These are phyloP conservation scores for Diphyllodes magnificus DNA, from an alignment of 2,113 vertebrate genomes.

Conservation along the genomic window DNA sequence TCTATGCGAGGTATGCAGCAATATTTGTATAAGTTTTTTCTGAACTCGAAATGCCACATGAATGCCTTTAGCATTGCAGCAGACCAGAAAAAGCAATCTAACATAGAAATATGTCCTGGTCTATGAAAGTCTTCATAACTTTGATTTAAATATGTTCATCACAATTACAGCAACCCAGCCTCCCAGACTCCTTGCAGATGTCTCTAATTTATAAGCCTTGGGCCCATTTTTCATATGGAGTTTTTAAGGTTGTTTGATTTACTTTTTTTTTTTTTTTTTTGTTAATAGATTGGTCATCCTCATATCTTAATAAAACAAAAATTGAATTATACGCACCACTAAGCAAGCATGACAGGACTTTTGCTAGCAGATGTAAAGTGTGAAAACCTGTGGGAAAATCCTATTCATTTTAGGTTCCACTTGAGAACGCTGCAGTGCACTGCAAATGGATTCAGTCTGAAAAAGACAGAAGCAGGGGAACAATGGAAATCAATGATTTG, in stretches of 20 bases:
- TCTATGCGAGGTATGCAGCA: neutral
- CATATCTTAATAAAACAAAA: conserved; percentile 75
- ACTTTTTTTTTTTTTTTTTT: neutral
- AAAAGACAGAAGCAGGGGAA: conserved; percentile 53
- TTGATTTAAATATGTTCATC: neutral
- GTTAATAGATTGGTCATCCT: conserved; percentile 63
- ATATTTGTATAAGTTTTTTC: neutral
- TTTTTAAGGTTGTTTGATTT: conserved; percentile 29
- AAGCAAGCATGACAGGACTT: conserved; percentile 64
- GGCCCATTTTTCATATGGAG: conserved; percentile 1
- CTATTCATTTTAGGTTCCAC: conserved; percentile 64
- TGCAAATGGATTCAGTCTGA: conserved; percentile 56
- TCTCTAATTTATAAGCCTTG: conserved; percentile 35
- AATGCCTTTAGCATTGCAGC: neutral
- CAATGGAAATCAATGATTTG: conserved; percentile 70
- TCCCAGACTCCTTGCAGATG: neutral
- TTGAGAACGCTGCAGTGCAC: conserved; percentile 39
- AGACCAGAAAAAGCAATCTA: neutral
- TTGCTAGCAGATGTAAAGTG: conserved; percentile 66
- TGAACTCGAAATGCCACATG: neutral
- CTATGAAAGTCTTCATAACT: neutral
- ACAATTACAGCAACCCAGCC: neutral
- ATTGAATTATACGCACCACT: conserved; percentile 71
- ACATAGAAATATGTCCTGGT: neutral
- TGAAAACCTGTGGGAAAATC: conserved; percentile 65